Evolutionary conservation across 2,797 vertebrate species (phyloP).

Genomic region (Sebastes variabilis): DNA sequence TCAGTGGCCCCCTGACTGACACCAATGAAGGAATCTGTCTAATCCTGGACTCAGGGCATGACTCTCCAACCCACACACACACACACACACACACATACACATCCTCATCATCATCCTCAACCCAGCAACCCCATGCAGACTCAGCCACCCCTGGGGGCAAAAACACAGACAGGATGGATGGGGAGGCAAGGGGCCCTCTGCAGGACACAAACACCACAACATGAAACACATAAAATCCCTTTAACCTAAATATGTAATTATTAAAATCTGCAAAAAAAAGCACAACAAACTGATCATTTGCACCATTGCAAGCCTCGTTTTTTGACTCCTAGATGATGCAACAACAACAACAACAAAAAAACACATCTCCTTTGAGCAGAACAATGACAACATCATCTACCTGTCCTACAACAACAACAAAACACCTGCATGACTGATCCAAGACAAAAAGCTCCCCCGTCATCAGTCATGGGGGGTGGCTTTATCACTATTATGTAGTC

Average conservation of each 20-base stretch:
- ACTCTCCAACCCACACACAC: not conserved
- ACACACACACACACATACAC: not conserved
- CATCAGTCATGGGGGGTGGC: not conserved
- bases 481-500: no score
- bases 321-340: not conserved
- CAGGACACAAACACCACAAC: slow-evolving; percentile 56
- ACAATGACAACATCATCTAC: slow-evolving; percentile 10
- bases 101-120: slow-evolving; percentile 13
- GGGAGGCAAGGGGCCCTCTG: slow-evolving; percentile 58
- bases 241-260: not conserved
- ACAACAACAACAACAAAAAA: not conserved
- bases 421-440: not conserved
- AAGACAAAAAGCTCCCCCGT: no score
- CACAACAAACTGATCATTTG: not conserved
- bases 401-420: not conserved
- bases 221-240: not conserved
- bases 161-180: slow-evolving; percentile 64
- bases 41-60: slow-evolving; percentile 63
- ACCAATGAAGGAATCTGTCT: slow-evolving; percentile 64
- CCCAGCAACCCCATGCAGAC: slow-evolving; percentile 18
- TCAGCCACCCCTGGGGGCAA: slow-evolving; percentile 53
- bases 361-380: not conserved
- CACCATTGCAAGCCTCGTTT: not conserved
- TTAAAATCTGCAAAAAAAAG: not conserved
- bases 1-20: slow-evolving; percentile 40